Conservation (phyloP, 2,113 vertebrate genomes). For the Carettochelys insculpta region DNA sequence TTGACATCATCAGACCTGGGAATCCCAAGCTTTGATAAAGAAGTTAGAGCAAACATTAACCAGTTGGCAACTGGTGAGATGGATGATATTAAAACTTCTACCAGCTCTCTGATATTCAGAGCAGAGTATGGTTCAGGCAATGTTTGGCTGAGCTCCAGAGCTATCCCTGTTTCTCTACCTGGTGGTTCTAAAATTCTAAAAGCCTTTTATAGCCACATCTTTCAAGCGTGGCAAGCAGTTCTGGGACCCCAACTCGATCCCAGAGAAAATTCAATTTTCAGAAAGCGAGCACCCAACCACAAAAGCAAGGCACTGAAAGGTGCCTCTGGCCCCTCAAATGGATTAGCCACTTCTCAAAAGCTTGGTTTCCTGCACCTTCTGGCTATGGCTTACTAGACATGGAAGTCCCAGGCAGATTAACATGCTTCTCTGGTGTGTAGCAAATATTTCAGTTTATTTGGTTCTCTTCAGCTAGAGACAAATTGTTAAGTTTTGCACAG, state of each 20-base stretch:
- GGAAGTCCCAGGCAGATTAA: too few species aligned
- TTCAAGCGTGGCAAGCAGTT: neutral
- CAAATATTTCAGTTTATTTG: neutral
- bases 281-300: neutral
- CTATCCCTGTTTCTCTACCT: neutral
- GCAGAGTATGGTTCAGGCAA: neutral
- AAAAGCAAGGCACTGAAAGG: neutral
- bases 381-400: constrained; percentile 46
- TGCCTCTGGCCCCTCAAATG: constrained; percentile 38
- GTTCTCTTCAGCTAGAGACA: neutral
- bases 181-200: neutral
- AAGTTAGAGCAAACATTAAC: constrained; percentile 35
- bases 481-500: neutral
- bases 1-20: constrained; percentile 9
- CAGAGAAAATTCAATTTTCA: neutral
- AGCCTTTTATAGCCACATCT: neutral
- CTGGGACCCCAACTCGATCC: constrained; percentile 9
- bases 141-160: constrained; percentile 6
- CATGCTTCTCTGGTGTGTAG: neutral
- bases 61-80: constrained; percentile 19
- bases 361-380: constrained; percentile 51
- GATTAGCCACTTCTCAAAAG: constrained; percentile 28
- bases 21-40: constrained; percentile 12
- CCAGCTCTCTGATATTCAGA: neutral
- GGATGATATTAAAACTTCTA: neutral